Conservation (phyloP, 2,797 vertebrate genomes). For the Lagodon rhomboides region DNA sequence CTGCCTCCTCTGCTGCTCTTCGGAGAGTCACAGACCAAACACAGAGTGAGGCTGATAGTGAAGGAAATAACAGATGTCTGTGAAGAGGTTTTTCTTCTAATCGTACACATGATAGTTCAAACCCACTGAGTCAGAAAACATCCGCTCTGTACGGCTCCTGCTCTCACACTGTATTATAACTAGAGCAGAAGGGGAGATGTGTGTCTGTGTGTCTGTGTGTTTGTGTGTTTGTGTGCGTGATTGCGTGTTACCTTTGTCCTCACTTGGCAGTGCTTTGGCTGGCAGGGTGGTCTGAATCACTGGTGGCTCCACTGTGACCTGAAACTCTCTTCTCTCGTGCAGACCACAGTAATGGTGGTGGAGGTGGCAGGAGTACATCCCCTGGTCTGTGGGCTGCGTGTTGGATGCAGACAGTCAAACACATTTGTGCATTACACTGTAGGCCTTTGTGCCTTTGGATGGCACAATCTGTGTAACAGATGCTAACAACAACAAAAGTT, state of each 20-base stretch:
- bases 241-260: slow-evolving; percentile 75
- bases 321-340: slow-evolving; percentile 93
- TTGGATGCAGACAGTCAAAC: background rate
- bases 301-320: slow-evolving; percentile 82
- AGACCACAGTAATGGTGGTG: slow-evolving; percentile 98
- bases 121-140: slow-evolving; percentile 54
- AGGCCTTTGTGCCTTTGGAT: background rate
- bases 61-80: slow-evolving; percentile 68
- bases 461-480: background rate
- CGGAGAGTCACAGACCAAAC: slow-evolving; percentile 23
- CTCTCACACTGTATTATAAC: slow-evolving; percentile 3
- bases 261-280: slow-evolving; percentile 71
- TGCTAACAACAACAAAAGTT: background rate
- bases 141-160: slow-evolving; percentile 4
- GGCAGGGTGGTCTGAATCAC: slow-evolving; percentile 65
- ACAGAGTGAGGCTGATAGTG: slow-evolving; percentile 15
- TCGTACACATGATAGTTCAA: slow-evolving; percentile 39
- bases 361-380: slow-evolving; percentile 97
- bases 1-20: slow-evolving; percentile 34
- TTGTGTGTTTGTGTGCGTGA: slow-evolving; percentile 35
- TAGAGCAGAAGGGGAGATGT: slow-evolving; percentile 2
- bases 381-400: slow-evolving; percentile 87
- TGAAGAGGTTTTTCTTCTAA: slow-evolving; percentile 19
- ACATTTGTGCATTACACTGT: background rate
- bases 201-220: slow-evolving; percentile 20